Conservation (phyloP, 2,888 invertebrate genomes). For the Ctena decussata region DNA sequence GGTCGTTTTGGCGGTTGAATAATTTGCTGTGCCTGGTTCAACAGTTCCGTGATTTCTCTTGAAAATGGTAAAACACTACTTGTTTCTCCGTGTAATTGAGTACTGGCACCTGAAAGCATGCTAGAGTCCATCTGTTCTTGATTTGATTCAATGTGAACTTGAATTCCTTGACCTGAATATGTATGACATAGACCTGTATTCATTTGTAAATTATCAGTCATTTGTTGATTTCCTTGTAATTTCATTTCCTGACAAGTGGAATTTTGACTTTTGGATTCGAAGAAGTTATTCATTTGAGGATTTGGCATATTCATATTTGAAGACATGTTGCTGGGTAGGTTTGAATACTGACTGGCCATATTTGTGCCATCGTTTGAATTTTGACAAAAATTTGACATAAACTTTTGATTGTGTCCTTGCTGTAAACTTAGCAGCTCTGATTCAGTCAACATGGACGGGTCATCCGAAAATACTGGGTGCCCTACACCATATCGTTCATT, state of each 20-base stretch:
- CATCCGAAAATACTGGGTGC: constrained; percentile 60
- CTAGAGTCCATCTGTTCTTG: constrained; percentile 4
- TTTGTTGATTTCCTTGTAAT: constrained; percentile 14
- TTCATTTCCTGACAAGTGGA: constrained; percentile 42
- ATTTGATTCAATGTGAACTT: constrained; percentile 11
- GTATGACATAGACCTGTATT: constrained; percentile 59
- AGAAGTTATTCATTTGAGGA: constrained; percentile 48
- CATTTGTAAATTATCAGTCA: constrained; percentile 60
- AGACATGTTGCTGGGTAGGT: constrained; percentile 40
- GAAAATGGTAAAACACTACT: constrained; percentile 36
- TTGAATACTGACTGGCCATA: constrained; percentile 62
- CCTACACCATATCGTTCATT: constrained; percentile 78
- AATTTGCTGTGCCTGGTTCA: constrained; percentile 60
- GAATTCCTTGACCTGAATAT: too few relatives aligned
- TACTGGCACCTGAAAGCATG: not conserved
- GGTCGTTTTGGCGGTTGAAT: constrained; percentile 57
- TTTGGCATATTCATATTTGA: constrained; percentile 31
- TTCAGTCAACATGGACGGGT: constrained; percentile 61
- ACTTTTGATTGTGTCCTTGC: constrained; percentile 49
- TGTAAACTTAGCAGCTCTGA: constrained; percentile 64
- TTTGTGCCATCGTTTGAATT: constrained; percentile 60
- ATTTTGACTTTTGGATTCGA: constrained; percentile 37
- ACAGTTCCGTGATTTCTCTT: constrained; percentile 59
- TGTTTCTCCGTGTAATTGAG: not conserved
- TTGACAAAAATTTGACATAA: constrained; percentile 51